phyloP scores from a whole-genome alignment of 2,797 vertebrate species.

The Platyrinchus mystaceus region DNA sequence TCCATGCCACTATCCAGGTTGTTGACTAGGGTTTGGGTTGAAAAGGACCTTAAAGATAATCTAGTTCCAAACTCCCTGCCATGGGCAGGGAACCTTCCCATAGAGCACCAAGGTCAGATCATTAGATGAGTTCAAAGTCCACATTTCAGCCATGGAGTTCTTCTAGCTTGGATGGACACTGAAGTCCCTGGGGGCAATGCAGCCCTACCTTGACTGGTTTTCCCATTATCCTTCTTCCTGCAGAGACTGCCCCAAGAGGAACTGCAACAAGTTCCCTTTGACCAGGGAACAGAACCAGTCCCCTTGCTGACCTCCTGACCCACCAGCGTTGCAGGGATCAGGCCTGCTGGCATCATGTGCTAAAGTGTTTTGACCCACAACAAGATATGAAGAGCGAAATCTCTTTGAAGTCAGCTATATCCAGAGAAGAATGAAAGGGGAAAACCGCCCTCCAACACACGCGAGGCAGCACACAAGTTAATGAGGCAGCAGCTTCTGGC shows the following conservation, averaged over 20 bases:
- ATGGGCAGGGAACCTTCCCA: not conserved
- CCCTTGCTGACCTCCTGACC: not conserved
- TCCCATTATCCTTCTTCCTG: not conserved
- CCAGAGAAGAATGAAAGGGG: not conserved
- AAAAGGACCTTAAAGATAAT: not conserved
- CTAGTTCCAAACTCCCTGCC: not conserved
- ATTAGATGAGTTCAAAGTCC: not conserved
- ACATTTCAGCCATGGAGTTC: not conserved
- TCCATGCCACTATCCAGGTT: not conserved
- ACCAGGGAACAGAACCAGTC: not conserved
- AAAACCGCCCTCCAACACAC: not conserved
- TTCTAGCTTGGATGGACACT: not conserved
- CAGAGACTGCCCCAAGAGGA: not conserved
- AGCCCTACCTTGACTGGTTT: not conserved
- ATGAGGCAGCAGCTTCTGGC: not conserved
- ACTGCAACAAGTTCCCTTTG: not conserved
- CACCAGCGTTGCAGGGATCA: not conserved
- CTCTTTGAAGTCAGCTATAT: not conserved
- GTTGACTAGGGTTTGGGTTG: not conserved
- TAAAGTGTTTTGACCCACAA: not conserved
- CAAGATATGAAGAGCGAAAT: not conserved
- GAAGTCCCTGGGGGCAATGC: not conserved
- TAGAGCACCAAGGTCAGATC: not conserved
- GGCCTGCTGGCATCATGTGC: not conserved
- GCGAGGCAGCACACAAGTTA: not conserved